Base-by-base conservation (phyloP, 2,797 vertebrate species). In the Protonibea diacanthus region DNA sequence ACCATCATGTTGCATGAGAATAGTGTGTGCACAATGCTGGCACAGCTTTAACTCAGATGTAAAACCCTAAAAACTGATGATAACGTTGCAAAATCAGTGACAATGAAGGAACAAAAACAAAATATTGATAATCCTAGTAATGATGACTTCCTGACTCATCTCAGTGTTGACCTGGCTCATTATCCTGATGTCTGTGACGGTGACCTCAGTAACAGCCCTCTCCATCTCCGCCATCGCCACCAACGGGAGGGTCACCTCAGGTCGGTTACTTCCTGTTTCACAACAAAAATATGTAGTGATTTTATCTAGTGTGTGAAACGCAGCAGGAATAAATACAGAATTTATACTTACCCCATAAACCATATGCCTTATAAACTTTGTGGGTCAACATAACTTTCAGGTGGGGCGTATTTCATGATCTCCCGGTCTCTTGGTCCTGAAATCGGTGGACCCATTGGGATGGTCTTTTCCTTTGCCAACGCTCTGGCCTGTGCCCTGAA, bases 201-300 rank as follows among this genome's bases (percentile, higher is more conserved):
- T 96, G 67, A 95, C 95, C 12, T 87, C 90, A 0, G 79, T 95
- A 20, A 95, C 94, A 0, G 93, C 93, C 0, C 92, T 96, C 20
- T 94, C 94, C 17, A 90, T 96, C 75, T 96, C 94, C 1, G 95
- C 94, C 58, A 95, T 96, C 45, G 93, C 95, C 63, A 95, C 94
- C 82, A 96, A 96, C 5, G 94, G 95, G 27, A 95, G 93, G 81
- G 92, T 96, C 18, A 88, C 85, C 48, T 93, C 95, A 85, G 94
- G 94, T 96, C 58, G 87, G 92, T 84, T 11, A 29, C 20, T 17
- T 55, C 14, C 47, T 53, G 25, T 29, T 8, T 62, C 21, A 57
- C 3, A 14, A 4, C 45, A 48, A 14, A 44, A 14, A 44, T 14
- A 44, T 44, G 49, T 49, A 11, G 7, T n/a, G 18, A 11, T 21